phyloP scores from a whole-genome alignment of 1,140 invertebrate species.

The Lineus longissimus region DNA sequence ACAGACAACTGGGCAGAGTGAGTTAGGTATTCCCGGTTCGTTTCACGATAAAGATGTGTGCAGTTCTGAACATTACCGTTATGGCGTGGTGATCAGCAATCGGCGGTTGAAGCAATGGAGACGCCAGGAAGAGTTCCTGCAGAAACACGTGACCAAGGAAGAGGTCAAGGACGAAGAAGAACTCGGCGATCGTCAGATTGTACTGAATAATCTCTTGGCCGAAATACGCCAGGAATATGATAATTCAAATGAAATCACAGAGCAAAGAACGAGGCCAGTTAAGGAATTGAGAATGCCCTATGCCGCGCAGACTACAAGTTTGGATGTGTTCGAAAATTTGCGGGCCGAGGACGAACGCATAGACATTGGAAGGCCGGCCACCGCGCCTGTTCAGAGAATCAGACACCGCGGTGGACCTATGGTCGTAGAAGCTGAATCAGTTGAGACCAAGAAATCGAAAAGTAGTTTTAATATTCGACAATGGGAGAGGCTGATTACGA shows the following conservation, averaged over 20 bases:
- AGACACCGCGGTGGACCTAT: no score
- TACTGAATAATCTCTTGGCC: not conserved
- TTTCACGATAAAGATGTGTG: not conserved
- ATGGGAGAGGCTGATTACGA: no score
- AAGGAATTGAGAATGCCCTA: no score
- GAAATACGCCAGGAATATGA: not conserved
- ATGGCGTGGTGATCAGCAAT: not conserved
- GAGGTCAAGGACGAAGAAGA: conserved; percentile 3
- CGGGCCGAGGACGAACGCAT: no score
- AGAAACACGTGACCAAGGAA: not conserved
- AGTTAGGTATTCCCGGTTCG: not conserved
- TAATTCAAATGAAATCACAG: not conserved
- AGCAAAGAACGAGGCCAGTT: no score
- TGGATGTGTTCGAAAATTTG: no score
- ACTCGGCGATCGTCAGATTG: not conserved
- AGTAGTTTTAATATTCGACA: no score
- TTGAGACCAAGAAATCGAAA: no score
- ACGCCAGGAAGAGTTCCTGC: not conserved
- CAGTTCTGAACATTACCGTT: not conserved
- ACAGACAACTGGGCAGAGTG: not conserved
- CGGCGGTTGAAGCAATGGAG: not conserved
- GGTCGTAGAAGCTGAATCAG: no score
- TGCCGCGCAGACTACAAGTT: no score
- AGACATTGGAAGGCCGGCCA: no score
- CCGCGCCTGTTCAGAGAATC: no score